Evolutionary conservation across 2,888 invertebrate species (phyloP), one percentile per base, ranked within the genome.

Genomic region (Myopa testacea): DNA sequence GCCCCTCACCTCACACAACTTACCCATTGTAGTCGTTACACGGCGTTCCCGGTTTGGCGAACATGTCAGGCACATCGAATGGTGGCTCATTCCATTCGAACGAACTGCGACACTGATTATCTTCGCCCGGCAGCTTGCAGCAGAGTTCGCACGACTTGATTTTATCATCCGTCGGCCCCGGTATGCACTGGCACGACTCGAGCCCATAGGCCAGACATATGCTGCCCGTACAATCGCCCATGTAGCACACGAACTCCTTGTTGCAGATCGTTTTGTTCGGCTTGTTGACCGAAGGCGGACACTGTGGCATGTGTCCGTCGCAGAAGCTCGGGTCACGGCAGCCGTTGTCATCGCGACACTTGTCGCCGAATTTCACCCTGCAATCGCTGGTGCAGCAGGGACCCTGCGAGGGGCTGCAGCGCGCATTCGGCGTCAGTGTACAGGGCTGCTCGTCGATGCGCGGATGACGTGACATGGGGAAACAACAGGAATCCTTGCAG

Each of bases 191-290:
- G 87, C 99, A 99, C 58, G 98, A 98, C 90, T 98, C 96, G 89
- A 99, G 92, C 14, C 97, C 97, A 88, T 98, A 98, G 5, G 96
- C 96, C 83, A 98, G 92, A 90, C 99, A 99, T 87, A 99, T 98
- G n/a, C 98, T 98, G 1, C 98, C 98, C 0, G 97, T 97, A 87
- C 99, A 99, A 89, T 98, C 89, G 72, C 98, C 98, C 94, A 96
- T 96, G 86, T 95, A 97, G 89, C 99, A 99, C 78, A 99, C 98
- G 85, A 98, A 97, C 88, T 97, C 97, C 88, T 97, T 95, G 88
- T 98, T 98, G 90, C 99, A 99, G 80, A 97, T 94, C 4, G 98
- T 97, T 88, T 97, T 95, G 90, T 99, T 97, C 10, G 95, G 94
- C 89, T 98, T 98, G 90, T 96, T 96, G 60, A 94, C 92, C 78